Evolutionary conservation across 2,797 vertebrate species (phyloP), one percentile per base, ranked within the genome.

Genomic region (Clarias fuscus): DNA sequence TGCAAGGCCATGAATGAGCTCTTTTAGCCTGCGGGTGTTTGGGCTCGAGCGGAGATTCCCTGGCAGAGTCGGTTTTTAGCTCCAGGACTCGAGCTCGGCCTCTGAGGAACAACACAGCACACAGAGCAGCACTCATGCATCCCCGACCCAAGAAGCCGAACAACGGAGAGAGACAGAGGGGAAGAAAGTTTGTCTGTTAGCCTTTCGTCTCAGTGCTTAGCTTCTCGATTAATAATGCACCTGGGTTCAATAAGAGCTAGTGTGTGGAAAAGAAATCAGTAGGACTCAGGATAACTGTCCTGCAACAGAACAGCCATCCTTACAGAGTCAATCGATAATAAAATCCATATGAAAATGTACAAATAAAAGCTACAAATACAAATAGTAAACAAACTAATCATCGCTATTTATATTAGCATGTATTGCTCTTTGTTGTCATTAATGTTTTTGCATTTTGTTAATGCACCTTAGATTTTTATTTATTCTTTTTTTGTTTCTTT

Each of bases 81-180:
- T 75, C n/a, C 40, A 53, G 71, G 83, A 76, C 58, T 75, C 2
- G 2, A 33, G 71, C 33, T 65, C n/a, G 2, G 43, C 80, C 64
- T 22, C 80, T 30, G 64, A 64, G 62, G 64, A 53, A 53, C 40
- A 53, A 64, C 15, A 27, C n/a, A 53, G n/a, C 64, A 53, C n/a
- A 68, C n/a, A 68, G n/a, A 67, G 64, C 80, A 82, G 62, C n/a
- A 82, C 79, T 82, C 40, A 20, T 67, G 79, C 15, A 18, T 48
- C 76, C n/a, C 56, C 4, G 13, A 81, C 7, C 15, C 61, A 22
- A 33, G 43, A 33, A 67, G 20, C 80, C 22, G 22, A 68, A 82
- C 15, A 82, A 67, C 24, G 48, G 40, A 62, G 30, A 40, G 33
- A 67, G 61, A 20, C 18, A 48, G 76, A 79, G 58, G 18, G 76